Base-by-base conservation (phyloP, 35 echinoderm and acorn worm species). In the Heliocidaris tuberculata region DNA sequence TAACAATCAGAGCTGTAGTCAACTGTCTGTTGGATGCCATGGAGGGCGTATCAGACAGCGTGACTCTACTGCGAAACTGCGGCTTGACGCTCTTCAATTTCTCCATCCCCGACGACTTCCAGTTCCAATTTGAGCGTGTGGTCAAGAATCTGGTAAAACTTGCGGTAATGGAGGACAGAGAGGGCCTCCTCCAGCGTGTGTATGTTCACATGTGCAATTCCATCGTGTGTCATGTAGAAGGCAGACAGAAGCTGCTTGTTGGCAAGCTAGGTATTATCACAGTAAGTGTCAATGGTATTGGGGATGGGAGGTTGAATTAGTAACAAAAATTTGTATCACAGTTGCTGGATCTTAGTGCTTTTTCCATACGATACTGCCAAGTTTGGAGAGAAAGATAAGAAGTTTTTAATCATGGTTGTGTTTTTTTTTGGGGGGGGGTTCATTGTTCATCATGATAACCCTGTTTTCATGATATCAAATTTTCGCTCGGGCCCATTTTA, bases 141-240 rank as follows among this genome's bases (percentile, higher is more conserved):
- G 96, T 97, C 47, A 96, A 90, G 56, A 97, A 96, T 35, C 88
- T 99, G 31, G 93, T 99, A 0, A 96, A 95, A 30, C 92, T 99
- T 9, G 95, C 96, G 24, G 90, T 88, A 94, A 94, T 48, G 9
- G 96, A 99, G 60, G 96, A 96, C 86, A 85, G 93, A 29, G 95
- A 96, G 5, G 97, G 95, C 24, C 94, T 99, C 86, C 94, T 99
- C 7, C 97, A 97, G 54, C 94, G 96, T 86, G 94, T 99, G 13
- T 97, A 96, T 47, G 98, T 97, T n/a, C 97, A 97, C 85, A 97
- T 99, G 98, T 99, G 98, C 54, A 99, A 99, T 96, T 95, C 97
- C 2, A 99, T 99, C 6, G 98, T 99, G 2, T 99, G 98, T 92
- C 98, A 99, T 50, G 98, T 99, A 2, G 98, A 99, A 94, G 98